Conservation (phyloP, 2,113 vertebrate genomes). For the Alces alces region DNA sequence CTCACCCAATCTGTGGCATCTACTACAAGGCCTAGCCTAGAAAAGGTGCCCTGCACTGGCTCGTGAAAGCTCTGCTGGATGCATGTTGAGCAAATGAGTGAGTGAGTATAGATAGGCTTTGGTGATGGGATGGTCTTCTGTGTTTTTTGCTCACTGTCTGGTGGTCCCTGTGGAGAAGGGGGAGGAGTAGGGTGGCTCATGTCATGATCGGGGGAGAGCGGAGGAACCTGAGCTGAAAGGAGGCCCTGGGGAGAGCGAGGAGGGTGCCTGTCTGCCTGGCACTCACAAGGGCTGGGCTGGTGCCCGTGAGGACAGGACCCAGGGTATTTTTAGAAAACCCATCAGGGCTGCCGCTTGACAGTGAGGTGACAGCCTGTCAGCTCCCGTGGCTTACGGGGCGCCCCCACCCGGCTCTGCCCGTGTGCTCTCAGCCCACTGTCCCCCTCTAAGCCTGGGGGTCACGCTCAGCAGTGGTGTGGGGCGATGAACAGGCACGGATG, state of each 20-base stretch:
- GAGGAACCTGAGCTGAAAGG: not conserved
- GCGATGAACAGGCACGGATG: not conserved
- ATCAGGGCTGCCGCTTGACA: constrained; percentile 49
- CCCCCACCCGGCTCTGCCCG: not conserved
- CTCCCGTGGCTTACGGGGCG: not conserved
- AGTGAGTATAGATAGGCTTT: not conserved
- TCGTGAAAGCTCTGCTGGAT: not conserved
- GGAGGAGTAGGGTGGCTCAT: not conserved
- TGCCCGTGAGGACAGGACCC: not conserved
- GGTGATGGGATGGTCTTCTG: not conserved
- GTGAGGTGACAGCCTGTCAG: not conserved
- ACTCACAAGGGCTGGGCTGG: not conserved
- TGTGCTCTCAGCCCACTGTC: not conserved
- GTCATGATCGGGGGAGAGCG: not conserved
- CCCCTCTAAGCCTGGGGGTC: not conserved
- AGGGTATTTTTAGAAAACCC: constrained; percentile 60
- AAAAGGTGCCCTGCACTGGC: not conserved
- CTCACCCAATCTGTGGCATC: not conserved
- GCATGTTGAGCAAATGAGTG: not conserved
- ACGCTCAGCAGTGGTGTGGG: not conserved
- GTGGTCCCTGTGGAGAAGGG: not conserved
- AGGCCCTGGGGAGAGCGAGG: not conserved
- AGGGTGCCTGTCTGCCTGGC: not conserved
- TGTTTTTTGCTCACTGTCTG: not conserved
- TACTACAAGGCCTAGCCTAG: not conserved